Conservation (phyloP, 2,797 vertebrate genomes). For the Gouania willdenowi region DNA sequence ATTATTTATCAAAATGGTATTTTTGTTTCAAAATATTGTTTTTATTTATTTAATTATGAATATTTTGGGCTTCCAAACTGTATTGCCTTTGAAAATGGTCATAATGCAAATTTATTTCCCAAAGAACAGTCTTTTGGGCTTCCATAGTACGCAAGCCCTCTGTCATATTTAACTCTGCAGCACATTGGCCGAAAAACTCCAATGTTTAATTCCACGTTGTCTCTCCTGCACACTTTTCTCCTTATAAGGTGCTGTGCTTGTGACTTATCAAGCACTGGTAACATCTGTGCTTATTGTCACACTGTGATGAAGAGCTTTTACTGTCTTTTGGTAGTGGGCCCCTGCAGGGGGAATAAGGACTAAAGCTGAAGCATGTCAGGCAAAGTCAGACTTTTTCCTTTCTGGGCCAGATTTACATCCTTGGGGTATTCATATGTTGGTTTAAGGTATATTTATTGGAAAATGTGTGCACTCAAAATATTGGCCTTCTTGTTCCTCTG, state of each 20-base stretch:
- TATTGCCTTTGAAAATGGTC: no score
- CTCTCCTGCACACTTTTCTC: constrained; percentile 72
- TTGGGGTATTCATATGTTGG: constrained; percentile 9
- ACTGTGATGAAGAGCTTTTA: constrained; percentile 61
- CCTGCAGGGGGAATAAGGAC: constrained; percentile 23
- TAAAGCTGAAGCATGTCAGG: constrained; percentile 1
- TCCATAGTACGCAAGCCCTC: constrained; percentile 24
- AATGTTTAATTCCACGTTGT: constrained; percentile 71
- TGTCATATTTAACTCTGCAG: constrained; percentile 53
- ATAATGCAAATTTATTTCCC: no score
- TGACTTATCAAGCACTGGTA: constrained; percentile 68
- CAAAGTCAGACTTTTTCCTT: constrained; percentile 3
- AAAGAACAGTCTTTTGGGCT: no score
- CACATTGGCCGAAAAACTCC: constrained; percentile 54
- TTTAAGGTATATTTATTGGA: constrained; percentile 6
- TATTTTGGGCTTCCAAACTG: no score
- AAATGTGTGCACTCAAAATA: constrained; percentile 10
- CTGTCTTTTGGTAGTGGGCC: constrained; percentile 50
- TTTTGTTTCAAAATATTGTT: no score
- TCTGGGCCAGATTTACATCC: neutral
- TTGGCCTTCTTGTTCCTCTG: constrained; percentile 36
- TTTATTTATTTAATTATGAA: no score
- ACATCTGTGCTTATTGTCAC: constrained; percentile 77
- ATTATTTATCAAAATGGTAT: no score
- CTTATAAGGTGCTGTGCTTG: constrained; percentile 78